Conservation (phyloP, 2,797 vertebrate genomes). For the Artibeus jamaicensis region DNA sequence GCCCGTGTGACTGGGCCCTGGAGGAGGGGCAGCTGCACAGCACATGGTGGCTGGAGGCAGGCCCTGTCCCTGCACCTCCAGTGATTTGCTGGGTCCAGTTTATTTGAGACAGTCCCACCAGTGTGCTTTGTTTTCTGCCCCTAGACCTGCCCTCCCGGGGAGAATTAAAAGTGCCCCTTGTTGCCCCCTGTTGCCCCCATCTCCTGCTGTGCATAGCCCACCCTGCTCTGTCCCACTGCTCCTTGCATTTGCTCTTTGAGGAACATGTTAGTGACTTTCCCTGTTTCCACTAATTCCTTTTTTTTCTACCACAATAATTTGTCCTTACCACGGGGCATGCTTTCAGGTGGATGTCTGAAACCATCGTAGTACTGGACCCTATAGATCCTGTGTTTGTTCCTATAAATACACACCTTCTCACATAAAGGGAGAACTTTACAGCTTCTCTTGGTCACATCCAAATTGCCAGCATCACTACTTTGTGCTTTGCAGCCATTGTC, state of each 20-base stretch:
- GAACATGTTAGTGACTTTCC: background rate
- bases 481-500: background rate
- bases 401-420: background rate
- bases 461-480: background rate
- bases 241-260: background rate
- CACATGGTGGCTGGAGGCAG: background rate
- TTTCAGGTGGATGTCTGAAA: background rate
- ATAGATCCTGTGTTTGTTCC: background rate
- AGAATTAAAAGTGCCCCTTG: background rate
- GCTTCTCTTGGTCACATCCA: background rate
- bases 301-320: background rate
- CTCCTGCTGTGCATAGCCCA: background rate
- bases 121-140: background rate
- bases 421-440: background rate
- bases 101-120: background rate
- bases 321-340: background rate
- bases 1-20: background rate
- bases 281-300: background rate
- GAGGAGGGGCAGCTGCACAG: background rate
- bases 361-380: background rate
- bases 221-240: accelerated
- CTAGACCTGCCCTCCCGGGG: background rate
- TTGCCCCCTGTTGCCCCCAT: too few species aligned
- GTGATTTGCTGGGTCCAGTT: background rate
- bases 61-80: background rate